These are phyloP conservation scores for Drosophila lacteicornis DNA, from an alignment of 1,140 invertebrate species.

Conservation along the genomic window DNA sequence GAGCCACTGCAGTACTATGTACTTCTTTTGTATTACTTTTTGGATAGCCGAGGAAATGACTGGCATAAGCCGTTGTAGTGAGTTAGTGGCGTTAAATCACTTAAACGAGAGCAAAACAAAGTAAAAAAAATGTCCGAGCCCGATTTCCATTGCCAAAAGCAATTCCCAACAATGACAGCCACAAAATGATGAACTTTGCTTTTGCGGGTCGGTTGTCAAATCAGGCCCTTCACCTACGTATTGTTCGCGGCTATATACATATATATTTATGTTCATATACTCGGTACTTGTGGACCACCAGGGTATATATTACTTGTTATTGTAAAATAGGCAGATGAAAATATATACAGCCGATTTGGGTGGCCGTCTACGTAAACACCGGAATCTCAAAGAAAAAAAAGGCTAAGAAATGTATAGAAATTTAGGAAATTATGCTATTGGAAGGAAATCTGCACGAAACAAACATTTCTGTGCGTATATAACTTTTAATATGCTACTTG, in stretches of 20 bases:
- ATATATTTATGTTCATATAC: constrained; percentile 10
- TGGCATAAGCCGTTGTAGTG: constrained; percentile 50
- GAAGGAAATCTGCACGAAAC: no score
- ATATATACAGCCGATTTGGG: no score
- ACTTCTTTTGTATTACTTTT: constrained; percentile 31
- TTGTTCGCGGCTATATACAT: constrained; percentile 17
- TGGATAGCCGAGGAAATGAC: constrained; percentile 37
- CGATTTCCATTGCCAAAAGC: constrained; percentile 47
- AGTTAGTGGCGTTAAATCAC: constrained; percentile 75
- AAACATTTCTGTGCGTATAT: background rate
- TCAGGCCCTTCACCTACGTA: constrained; percentile 33
- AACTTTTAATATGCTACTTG: background rate
- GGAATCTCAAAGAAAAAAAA: no score
- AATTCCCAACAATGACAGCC: constrained; percentile 73
- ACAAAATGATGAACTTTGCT: constrained; percentile 69
- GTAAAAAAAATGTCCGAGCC: constrained; percentile 20
- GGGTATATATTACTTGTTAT: background rate
- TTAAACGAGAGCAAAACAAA: constrained; percentile 70
- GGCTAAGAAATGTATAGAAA: no score
- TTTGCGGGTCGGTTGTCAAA: constrained; percentile 47
- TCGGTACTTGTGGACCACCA: background rate
- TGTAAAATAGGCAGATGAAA: background rate
- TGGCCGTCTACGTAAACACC: no score
- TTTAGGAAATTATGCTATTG: no score
- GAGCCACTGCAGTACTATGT: constrained; percentile 45